Conservation (phyloP, 2,888 invertebrate genomes). For the Clistopyga incitator region DNA sequence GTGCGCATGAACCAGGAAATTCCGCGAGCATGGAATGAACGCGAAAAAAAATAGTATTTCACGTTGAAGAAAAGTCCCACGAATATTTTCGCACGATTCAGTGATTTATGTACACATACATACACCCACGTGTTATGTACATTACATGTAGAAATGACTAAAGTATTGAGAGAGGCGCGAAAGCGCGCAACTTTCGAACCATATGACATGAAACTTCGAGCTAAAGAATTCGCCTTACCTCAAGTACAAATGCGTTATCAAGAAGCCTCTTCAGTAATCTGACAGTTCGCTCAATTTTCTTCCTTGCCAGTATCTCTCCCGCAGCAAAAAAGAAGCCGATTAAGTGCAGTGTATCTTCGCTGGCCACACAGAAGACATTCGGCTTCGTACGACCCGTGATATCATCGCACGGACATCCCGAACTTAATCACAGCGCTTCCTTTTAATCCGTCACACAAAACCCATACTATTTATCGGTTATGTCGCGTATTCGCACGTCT, state of each 20-base stretch:
- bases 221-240: conserved; percentile 10
- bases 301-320: not conserved
- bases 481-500: not conserved
- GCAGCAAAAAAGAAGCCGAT: not conserved
- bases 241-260: not conserved
- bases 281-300: not conserved
- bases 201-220: conserved; percentile 11
- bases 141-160: not conserved
- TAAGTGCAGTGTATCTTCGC: not conserved
- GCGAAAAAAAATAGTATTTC: not conserved
- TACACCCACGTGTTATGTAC: not conserved
- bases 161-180: not conserved
- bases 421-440: not conserved
- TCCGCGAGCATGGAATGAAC: not conserved
- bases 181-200: conserved; percentile 28
- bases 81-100: conserved; percentile 10
- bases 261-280: not conserved
- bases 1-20: not conserved
- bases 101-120: not conserved
- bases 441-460: not conserved
- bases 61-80: not conserved
- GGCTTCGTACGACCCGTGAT: not conserved
- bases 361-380: not conserved
- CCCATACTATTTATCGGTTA: not conserved
- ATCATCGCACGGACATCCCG: not conserved